These are phyloP conservation scores for Gymnoscopelus microlampas DNA, from an alignment of 2,797 vertebrate genomes.

Conservation along the genomic window DNA sequence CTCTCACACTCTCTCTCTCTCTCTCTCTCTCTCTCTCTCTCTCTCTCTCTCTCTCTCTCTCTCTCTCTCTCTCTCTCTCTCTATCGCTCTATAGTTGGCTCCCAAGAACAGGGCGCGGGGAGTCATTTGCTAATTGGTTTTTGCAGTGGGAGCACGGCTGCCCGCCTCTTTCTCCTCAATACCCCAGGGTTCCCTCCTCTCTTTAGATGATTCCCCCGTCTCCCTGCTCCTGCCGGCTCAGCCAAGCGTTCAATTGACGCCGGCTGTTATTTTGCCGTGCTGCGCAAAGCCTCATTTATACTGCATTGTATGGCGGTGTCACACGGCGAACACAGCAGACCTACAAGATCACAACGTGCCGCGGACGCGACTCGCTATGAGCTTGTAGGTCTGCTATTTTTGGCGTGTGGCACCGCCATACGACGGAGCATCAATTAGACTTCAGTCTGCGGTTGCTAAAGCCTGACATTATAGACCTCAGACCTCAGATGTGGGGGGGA, in stretches of 20 bases:
- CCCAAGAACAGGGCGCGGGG: constrained; percentile 67
- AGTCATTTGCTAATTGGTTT: constrained; percentile 82
- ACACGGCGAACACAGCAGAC: too few species aligned
- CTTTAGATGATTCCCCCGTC: constrained; percentile 78
- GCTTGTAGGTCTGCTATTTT: too few species aligned
- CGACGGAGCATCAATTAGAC: too few species aligned
- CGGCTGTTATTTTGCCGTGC: constrained; percentile 66
- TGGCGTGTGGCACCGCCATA: too few species aligned
- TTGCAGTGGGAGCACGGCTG: constrained; percentile 74
- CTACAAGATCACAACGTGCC: too few species aligned
- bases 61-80: constrained; percentile 59
- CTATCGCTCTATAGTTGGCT: constrained; percentile 31
- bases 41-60: not conserved
- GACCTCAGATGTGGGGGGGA: constrained; percentile 21
- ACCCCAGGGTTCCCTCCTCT: constrained; percentile 71
- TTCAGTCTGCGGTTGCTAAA: constrained; percentile 56
- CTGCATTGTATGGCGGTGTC: too few species aligned
- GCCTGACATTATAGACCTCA: constrained; percentile 19
- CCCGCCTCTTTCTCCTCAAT: constrained; percentile 71
- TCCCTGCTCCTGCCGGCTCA: constrained; percentile 76
- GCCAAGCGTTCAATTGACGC: constrained; percentile 66
- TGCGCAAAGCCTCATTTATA: constrained; percentile 33
- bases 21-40: not conserved
- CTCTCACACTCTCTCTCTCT: constrained; percentile 53
- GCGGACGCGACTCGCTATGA: too few species aligned